Percentiles rank a stretch among this genome's conserved stretches.
Conservation (phyloP, 2,888 invertebrate genomes). For the Stegophylla sp. region DNA sequence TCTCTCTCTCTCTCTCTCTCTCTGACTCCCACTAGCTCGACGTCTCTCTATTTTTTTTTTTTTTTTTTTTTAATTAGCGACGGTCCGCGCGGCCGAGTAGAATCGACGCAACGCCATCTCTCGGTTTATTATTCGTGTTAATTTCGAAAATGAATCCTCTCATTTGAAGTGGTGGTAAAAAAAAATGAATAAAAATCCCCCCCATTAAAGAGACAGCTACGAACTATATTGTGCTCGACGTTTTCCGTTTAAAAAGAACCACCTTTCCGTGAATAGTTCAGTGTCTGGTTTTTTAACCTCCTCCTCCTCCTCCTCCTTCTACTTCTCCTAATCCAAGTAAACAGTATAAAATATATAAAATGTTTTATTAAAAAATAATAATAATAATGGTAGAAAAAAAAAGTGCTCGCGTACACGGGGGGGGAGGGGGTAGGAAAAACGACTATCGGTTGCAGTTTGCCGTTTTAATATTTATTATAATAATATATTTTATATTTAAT, state of each 20-base stretch:
- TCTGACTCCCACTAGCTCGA: too few relatives aligned
- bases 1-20: too few relatives aligned
- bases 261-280: constrained; percentile 34
- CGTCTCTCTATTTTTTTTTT: not conserved
- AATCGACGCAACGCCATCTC: constrained; percentile 41
- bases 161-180: too few relatives aligned
- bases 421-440: too few relatives aligned
- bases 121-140: constrained; percentile 12
- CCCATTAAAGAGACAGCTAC: constrained; percentile 29
- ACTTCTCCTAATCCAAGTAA: too few relatives aligned
- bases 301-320: too few relatives aligned
- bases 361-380: constrained; percentile 5
- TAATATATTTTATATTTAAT: too few relatives aligned
- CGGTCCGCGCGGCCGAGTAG: not conserved
- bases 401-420: not conserved
- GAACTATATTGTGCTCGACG: constrained; percentile 13
- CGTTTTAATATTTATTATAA: too few relatives aligned
- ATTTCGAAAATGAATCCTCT: constrained; percentile 30
- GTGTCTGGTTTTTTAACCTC: constrained; percentile 40
- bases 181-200: constrained; percentile 33
- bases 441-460: too few relatives aligned
- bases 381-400: not conserved
- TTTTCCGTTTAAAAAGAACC: constrained; percentile 37
- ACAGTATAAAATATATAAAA: too few relatives aligned
- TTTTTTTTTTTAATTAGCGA: constrained; percentile 41